A percentile compares a stretch with the other conserved stretches of the same genome.
Conservation (phyloP, 2,888 invertebrate species). For the Drosophila melanosoma region DNA sequence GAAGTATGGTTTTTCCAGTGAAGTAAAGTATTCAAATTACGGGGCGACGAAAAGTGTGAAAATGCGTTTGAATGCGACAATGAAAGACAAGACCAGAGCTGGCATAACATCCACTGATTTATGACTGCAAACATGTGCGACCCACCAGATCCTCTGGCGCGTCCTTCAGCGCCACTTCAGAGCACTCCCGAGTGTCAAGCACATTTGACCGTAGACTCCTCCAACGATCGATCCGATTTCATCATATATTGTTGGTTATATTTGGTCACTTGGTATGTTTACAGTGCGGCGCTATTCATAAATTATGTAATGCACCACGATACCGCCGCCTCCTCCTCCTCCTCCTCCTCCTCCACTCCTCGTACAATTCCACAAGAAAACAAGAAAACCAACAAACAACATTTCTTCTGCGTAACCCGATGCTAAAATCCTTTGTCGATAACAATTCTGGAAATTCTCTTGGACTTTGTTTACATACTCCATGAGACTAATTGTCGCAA, state of each 20-base stretch:
- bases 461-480: conserved; percentile 67
- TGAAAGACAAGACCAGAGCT: conserved; percentile 65
- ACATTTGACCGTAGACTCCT: conserved; percentile 38
- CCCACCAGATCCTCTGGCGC: conserved; percentile 77
- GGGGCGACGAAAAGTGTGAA: conserved; percentile 83
- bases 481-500: conserved; percentile 74
- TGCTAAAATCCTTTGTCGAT: conserved; percentile 70
- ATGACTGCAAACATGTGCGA: conserved; percentile 85
- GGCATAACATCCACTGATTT: conserved; percentile 83
- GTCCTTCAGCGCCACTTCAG: conserved; percentile 80
- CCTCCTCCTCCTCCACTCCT: conserved; percentile 1
- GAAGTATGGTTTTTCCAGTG: conserved; percentile 60
- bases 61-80: conserved; percentile 80
- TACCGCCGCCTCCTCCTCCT: conserved; percentile 9
- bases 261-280: conserved; percentile 69
- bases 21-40: conserved; percentile 81
- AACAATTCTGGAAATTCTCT: conserved; percentile 69
- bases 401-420: conserved; percentile 55
- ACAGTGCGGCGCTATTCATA: conserved; percentile 77
- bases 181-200: conserved; percentile 60
- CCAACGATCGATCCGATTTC: conserved; percentile 64
- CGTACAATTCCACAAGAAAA: conserved; percentile 11
- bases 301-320: conserved; percentile 70
- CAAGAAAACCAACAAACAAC: conserved; percentile 29
- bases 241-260: conserved; percentile 48